Base-by-base conservation (phyloP, 2,888 invertebrate species). In the Epirrhoe alternata region DNA sequence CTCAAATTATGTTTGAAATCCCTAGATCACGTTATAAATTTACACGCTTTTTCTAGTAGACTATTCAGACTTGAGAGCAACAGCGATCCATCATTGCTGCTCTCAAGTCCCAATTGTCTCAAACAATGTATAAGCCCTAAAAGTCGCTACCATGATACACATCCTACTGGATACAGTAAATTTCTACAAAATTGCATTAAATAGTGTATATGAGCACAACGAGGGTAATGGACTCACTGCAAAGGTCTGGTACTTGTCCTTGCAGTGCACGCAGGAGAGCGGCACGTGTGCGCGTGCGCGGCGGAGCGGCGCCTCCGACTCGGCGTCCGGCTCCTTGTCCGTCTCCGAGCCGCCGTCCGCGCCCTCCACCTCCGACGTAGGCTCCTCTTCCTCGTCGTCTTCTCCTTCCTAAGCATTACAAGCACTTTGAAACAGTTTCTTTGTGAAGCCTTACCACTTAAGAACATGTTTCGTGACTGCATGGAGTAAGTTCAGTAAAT, bases 261-360 rank as follows among this genome's bases (percentile, higher is more conserved):
- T 94, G 85, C 97, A 97, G 83, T 97, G 97, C 0, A 96, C 96
- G 80, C 97, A 97, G 38, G 94, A 92, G 51, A 97, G 90, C 74
- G 96, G 96, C 65, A 97, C 96, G 81, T 95, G 97, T 38, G 94
- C 77, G 3, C 83, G 84, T 56, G 83, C 73, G 54, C 77, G 96
- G 94, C 83, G 94, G 94, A 76, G 91, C 94, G 77, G 90, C 6
- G 84, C 87, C 63, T 94, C 94, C 0, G 94, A 93, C 35, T 91
- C 88, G 0, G 86, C 89, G 71, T 94, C 94, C 8, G 93, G 92
- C 64, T 94, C 94, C 74, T 94, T 94, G 71, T 94, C 94, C 0
- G 94, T 94, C 70, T 93, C 91, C 65, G 92, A 92, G 57, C 93
- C 94, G 50, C 85, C 91, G 38, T 92, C 94, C n/a, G 83, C 89